Conservation (phyloP, 2,888 invertebrate genomes). For the Panzeria rudis region DNA sequence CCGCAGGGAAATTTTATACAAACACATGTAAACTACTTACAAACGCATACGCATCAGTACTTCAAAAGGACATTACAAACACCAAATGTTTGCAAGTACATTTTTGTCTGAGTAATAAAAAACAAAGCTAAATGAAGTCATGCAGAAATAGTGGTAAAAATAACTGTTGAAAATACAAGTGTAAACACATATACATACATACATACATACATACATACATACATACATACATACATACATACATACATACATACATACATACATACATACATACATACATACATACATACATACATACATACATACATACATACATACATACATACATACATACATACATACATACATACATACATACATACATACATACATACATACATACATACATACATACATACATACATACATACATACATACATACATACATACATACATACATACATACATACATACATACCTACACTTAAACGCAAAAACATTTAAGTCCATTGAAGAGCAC, state of each 20-base stretch:
- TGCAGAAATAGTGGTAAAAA: constrained; percentile 14
- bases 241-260: no score
- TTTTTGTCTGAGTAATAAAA: constrained; percentile 28
- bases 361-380: background rate
- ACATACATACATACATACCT: background rate
- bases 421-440: background rate
- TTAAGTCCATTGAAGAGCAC: constrained; percentile 23
- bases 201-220: no score
- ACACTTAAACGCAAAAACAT: constrained; percentile 6
- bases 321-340: background rate
- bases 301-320: background rate
- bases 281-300: no score
- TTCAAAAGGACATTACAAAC: constrained; percentile 51
- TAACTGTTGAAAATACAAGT: background rate
- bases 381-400: background rate
- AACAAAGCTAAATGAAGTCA: constrained; percentile 29
- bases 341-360: background rate
- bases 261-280: no score
- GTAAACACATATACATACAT: background rate
- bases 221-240: no score
- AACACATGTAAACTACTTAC: constrained; percentile 26
- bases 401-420: background rate
- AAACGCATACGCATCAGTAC: constrained; percentile 26
- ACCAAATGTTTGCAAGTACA: constrained; percentile 42
- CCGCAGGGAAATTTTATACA: background rate